phyloP scores from a whole-genome alignment of 2,888 invertebrate genomes.

The Melieria picta region DNA sequence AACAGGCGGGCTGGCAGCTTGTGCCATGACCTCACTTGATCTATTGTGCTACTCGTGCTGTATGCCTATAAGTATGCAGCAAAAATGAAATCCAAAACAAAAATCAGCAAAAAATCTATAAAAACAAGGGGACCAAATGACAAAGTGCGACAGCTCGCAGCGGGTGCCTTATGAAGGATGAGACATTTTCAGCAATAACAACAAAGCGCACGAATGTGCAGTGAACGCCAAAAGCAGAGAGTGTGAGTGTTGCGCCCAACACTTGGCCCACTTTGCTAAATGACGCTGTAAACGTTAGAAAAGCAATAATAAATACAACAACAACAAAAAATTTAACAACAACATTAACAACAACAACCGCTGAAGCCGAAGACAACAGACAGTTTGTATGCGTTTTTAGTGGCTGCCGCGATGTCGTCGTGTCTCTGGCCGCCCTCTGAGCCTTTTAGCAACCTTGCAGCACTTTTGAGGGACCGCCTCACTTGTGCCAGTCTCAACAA shows the following conservation, averaged over 20 bases:
- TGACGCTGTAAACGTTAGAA: conserved; percentile 1
- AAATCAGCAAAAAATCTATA: too few relatives aligned
- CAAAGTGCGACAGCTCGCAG: neutral
- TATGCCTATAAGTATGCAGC: too few relatives aligned
- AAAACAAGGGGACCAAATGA: neutral
- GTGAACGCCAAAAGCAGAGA: neutral
- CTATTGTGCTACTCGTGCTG: too few relatives aligned
- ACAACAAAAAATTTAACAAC: too few relatives aligned
- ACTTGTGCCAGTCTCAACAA: too few relatives aligned
- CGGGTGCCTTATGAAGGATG: neutral
- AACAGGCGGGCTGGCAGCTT: neutral
- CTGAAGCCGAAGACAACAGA: neutral
- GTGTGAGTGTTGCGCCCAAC: conserved; percentile 1
- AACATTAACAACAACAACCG: too few relatives aligned
- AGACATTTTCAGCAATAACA: conserved; percentile 1
- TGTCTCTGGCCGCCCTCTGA: too few relatives aligned
- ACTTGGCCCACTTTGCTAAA: conserved; percentile 29
- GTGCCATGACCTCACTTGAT: neutral
- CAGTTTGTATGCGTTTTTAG: neutral
- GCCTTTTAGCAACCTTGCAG: too few relatives aligned
- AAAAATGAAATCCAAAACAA: too few relatives aligned
- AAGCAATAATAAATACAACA: neutral
- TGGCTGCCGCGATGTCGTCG: too few relatives aligned
- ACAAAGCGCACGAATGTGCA: neutral
- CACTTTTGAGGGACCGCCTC: too few relatives aligned